These are phyloP conservation scores for Marisa cornuarietis DNA, from an alignment of 1,140 invertebrate species.

Conservation along the genomic window DNA sequence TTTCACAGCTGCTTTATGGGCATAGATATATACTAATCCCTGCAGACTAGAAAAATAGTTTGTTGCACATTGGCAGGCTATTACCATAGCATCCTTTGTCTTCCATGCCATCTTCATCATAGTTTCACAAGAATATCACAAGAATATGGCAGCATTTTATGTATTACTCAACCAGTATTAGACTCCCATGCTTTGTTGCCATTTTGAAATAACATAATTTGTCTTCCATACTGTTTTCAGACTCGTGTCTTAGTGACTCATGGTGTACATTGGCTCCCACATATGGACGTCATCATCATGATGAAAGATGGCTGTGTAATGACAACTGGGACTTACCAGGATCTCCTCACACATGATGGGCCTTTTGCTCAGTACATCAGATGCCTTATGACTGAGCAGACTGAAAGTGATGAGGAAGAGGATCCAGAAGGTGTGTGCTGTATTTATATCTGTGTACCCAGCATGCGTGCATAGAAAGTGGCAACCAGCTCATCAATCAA, in stretches of 20 bases:
- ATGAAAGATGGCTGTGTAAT: constrained; percentile 60
- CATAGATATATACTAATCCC: background rate
- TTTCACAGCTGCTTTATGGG: too few species aligned
- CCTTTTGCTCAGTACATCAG: constrained; percentile 61
- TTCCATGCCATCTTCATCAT: background rate
- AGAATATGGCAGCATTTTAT: background rate
- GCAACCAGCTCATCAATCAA: too few species aligned
- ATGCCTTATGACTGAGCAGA: constrained; percentile 42
- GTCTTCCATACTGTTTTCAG: constrained; percentile 32
- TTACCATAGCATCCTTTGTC: too few species aligned
- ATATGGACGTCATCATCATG: constrained; percentile 72
- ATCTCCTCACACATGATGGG: constrained; percentile 59
- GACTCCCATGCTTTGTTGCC: background rate
- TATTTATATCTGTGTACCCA: background rate
- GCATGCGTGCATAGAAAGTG: too few species aligned
- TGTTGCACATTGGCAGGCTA: background rate
- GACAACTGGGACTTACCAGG: constrained; percentile 62
- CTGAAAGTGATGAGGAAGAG: constrained; percentile 39
- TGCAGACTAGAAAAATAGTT: background rate
- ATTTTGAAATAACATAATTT: background rate
- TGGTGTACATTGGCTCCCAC: constrained; percentile 64
- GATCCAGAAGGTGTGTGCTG: constrained; percentile 46
- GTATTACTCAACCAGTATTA: background rate
- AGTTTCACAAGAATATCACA: background rate
- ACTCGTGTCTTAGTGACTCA: constrained; percentile 60